phyloP scores from a whole-genome alignment of 2,797 vertebrate genomes.

The Pagetopsis macropterus region DNA sequence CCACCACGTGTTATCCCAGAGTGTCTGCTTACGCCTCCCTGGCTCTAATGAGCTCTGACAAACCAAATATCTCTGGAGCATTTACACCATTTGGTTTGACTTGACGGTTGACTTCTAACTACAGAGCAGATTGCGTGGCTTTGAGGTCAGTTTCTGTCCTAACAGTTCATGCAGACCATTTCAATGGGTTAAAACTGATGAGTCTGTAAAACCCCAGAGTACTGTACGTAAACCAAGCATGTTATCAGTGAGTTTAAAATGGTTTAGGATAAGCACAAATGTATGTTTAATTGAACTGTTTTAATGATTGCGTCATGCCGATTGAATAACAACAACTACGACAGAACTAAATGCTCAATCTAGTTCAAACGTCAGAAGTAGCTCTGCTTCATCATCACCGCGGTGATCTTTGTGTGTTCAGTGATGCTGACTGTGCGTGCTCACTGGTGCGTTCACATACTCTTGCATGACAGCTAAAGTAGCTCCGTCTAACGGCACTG shows the following conservation, averaged over 20 bases:
- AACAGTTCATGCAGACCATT: constrained; percentile 8
- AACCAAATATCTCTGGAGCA: constrained; percentile 74
- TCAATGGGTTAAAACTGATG: background rate
- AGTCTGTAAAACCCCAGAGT: background rate
- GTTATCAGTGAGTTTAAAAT: background rate
- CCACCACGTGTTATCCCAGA: constrained; percentile 70
- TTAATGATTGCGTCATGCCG: background rate
- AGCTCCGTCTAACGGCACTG: constrained; percentile 84
- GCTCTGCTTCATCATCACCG: constrained; percentile 38
- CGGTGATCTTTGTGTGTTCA: constrained; percentile 70
- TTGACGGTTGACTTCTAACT: constrained; percentile 69
- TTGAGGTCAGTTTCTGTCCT: constrained; percentile 59
- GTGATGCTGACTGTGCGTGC: constrained; percentile 73
- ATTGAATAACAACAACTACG: constrained; percentile 3
- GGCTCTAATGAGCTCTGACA: constrained; percentile 78
- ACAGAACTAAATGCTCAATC: constrained; percentile 17
- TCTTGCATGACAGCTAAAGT: constrained; percentile 83
- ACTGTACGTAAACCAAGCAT: background rate
- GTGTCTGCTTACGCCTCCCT: constrained; percentile 70
- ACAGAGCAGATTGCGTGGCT: constrained; percentile 62
- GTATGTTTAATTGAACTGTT: background rate
- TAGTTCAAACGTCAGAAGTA: constrained; percentile 20
- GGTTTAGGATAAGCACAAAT: background rate
- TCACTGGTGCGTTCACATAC: constrained; percentile 75
- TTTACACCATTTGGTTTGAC: constrained; percentile 72